phyloP scores from a whole-genome alignment of 2,113 vertebrate genomes.

The Syngnathus scovelli region DNA sequence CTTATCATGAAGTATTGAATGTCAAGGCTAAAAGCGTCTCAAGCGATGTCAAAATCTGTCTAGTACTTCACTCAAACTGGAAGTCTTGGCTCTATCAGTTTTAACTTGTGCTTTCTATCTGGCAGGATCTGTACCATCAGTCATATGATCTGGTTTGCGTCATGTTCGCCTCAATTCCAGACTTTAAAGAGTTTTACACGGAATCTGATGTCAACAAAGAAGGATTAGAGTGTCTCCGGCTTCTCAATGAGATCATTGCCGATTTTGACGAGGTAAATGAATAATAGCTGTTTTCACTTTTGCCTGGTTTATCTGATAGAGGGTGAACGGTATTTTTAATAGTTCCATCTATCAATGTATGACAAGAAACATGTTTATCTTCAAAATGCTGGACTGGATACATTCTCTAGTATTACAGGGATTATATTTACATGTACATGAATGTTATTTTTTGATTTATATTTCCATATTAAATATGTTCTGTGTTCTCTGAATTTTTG shows the following conservation, averaged over 20 bases:
- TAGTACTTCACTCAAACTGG: background rate
- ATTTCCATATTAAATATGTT: background rate
- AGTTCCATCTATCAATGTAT: background rate
- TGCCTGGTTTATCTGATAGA: background rate
- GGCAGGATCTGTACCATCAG: constrained; percentile 93
- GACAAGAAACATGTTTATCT: background rate
- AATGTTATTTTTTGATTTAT: too few species aligned
- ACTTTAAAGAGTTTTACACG: constrained; percentile 99
- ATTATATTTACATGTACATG: background rate
- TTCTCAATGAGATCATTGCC: constrained; percentile 95
- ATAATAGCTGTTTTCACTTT: background rate
- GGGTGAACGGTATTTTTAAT: background rate
- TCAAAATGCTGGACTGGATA: background rate
- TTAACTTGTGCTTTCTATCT: constrained; percentile 15
- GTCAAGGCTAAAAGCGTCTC: background rate
- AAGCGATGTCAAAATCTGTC: background rate
- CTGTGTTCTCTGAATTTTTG: background rate
- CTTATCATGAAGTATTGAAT: background rate
- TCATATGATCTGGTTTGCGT: constrained; percentile 96
- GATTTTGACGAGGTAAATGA: constrained; percentile 92
- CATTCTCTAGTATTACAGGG: too few species aligned
- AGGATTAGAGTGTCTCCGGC: constrained; percentile 90
- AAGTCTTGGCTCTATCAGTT: background rate
- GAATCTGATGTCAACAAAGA: constrained; percentile 98
- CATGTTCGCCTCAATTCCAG: constrained; percentile 97